Evolutionary conservation across 2,888 invertebrate species (phyloP), one percentile per base, ranked within the genome.

Genomic region (Argyresthia goedartella): DNA sequence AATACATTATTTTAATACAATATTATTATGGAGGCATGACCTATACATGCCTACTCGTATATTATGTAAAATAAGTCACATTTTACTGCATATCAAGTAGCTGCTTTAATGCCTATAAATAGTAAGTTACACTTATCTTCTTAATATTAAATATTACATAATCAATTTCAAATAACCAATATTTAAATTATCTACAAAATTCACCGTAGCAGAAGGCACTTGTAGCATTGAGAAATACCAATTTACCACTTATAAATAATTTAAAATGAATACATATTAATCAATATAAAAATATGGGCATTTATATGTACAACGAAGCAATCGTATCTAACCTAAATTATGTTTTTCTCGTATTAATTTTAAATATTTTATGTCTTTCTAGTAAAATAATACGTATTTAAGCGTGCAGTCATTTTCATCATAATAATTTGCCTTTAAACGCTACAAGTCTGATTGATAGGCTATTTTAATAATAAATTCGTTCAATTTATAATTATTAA

Each of bases 231-330:
- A 81, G 75, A 81, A 79, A 75, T 72, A 72, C 67, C 60, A 65
- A 66, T 60, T 56, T 65, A 69, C 57, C 56, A 56, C 59, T 63
- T 69, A 25, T 71, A 68, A 67, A 69, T 65, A 68, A 71, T 73
- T 65, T 62, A 70, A 69, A 69, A 54, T 64, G 65, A 69, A 69
- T 76, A 76, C 71, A 65, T 66, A 69, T 72, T 71, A 70, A 67
- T 73, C 78, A 75, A 74, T 82, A 84, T 77, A 84, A 84, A 84
- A 85, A 82, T 81, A 81, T 82, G 81, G 69, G 66, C 65, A 71
- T 79, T 76, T 79, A 81, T 85, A 82, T 84, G 74, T 82, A 85
- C 84, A 85, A 62, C 69, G 74, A 73, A 67, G 73, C 67, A 74
- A 73, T 71, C 67, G 64, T 67, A 73, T 9, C 11, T 16, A 51